Base-by-base conservation (phyloP, 2,113 vertebrate species). In the Rostratula benghalensis region DNA sequence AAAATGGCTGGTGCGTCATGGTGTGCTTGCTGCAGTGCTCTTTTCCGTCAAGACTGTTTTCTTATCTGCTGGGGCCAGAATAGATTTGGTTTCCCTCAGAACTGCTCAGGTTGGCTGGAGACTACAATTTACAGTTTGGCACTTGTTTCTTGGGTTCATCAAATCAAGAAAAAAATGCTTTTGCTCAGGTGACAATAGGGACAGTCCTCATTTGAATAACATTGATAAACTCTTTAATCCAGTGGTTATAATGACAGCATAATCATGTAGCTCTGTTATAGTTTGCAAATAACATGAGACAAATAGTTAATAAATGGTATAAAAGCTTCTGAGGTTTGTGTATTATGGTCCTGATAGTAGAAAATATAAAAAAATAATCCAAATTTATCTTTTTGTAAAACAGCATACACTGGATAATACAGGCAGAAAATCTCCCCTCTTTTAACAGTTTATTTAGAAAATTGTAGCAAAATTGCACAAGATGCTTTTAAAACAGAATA, bases 381-480 rank as follows among this genome's bases (percentile, higher is more conserved):
- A n/a, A 21, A 54, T 51, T 89, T 81, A 27, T 67, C 22, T 64
- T 93, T 65, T 54, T 83, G 60, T 81, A 37, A 53, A 60, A 41
- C 35, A 61, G 43, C n/a, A 31, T 60, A 35, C 19, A 37, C 5
- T 63, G 60, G 13, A 39, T 83, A 64, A 46, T 60, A 68, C 22
- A 89, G 11, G 45, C 60, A 89, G 45, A 86, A 81, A 81, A 46
- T 56, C 23, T 87, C 93, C 56, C 6, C 4, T 67, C 53, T 87
- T 95, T 95, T 92, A 81, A 50, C 28, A 65, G 7, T 13, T 48
- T 6, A 53, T 81, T 92, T 93, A 48, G 83, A 81, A 95, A 93
- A 93, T 65, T 79, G 65, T 81, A 61, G 53, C 45, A 78, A 89
- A 93, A 87, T 45, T 76, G 41, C 30, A 6, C 30, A 84, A 70